Evolutionary conservation across 2,888 invertebrate species (phyloP).

Genomic region (Chrysomela aeneicollis): DNA sequence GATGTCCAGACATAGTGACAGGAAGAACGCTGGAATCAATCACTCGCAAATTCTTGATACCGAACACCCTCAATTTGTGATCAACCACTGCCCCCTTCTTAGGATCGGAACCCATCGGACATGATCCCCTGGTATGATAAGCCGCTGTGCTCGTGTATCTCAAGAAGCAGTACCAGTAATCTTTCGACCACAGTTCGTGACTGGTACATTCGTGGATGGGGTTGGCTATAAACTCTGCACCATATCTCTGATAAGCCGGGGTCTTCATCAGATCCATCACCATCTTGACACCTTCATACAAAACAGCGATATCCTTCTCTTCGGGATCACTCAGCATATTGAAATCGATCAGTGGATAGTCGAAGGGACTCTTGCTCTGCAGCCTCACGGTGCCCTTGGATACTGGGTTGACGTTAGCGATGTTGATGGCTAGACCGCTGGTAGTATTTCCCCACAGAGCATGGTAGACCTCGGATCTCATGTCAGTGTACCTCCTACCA

Average conservation of each 20-base stretch:
- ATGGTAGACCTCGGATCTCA: slow-evolving; percentile 45
- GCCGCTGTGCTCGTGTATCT: slow-evolving; percentile 52
- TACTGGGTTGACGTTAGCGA: slow-evolving; percentile 45
- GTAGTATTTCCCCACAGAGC: slow-evolving; percentile 58
- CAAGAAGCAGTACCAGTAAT: slow-evolving; percentile 73
- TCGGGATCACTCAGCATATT: slow-evolving; percentile 68
- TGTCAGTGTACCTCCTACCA: slow-evolving; percentile 35
- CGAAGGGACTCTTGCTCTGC: slow-evolving; percentile 38
- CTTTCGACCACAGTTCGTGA: slow-evolving; percentile 65
- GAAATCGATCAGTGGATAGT: slow-evolving; percentile 68
- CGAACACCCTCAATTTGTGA: slow-evolving; percentile 68
- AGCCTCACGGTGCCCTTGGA: slow-evolving; percentile 69
- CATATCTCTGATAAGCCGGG: slow-evolving; percentile 63
- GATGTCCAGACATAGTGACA: slow-evolving; percentile 69
- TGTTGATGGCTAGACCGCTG: slow-evolving; percentile 29
- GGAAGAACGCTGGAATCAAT: slow-evolving; percentile 74
- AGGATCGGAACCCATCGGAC: slow-evolving; percentile 71
- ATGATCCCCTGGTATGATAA: slow-evolving; percentile 73
- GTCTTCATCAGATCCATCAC: slow-evolving; percentile 61
- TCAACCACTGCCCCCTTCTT: slow-evolving; percentile 70
- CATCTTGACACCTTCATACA: slow-evolving; percentile 64
- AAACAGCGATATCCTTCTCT: slow-evolving; percentile 60
- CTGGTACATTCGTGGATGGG: slow-evolving; percentile 59
- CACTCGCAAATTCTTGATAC: slow-evolving; percentile 67
- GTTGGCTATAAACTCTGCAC: slow-evolving; percentile 52